Conservation (phyloP, 1,140 invertebrate genomes). For the Polypedilum pembai region DNA sequence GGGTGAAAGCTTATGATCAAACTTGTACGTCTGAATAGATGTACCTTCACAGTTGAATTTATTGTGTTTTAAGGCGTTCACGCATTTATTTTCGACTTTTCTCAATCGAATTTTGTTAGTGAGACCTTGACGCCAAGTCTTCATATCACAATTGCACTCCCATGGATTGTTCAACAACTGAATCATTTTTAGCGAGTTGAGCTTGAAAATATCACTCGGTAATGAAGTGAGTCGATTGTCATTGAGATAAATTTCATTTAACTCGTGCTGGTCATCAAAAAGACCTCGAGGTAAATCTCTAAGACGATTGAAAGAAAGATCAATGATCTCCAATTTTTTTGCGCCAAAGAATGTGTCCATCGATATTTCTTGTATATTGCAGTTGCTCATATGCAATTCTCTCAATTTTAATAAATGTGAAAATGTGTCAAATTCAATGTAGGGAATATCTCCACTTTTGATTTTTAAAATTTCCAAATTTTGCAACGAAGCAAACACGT, state of each 20-base stretch:
- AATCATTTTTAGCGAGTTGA: slow-evolving; percentile 48
- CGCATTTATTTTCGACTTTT: slow-evolving; percentile 22
- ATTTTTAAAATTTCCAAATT: slow-evolving; percentile 35
- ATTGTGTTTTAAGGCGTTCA: slow-evolving; percentile 43
- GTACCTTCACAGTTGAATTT: slow-evolving; percentile 37
- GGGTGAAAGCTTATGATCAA: slow-evolving; percentile 53
- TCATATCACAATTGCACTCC: slow-evolving; percentile 61
- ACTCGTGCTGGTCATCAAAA: slow-evolving; percentile 52
- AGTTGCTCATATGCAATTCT: slow-evolving; percentile 53
- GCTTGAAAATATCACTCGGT: slow-evolving; percentile 51
- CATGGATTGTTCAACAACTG: slow-evolving; percentile 59
- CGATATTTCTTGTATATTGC: slow-evolving; percentile 53
- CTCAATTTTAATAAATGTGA: slow-evolving; percentile 51
- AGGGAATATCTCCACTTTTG: slow-evolving; percentile 47
- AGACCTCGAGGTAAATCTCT: slow-evolving; percentile 51
- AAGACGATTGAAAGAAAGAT: slow-evolving; percentile 56
- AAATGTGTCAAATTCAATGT: slow-evolving; percentile 61
- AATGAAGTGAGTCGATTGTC: slow-evolving; percentile 53
- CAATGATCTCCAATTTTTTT: slow-evolving; percentile 50
- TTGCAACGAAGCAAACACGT: slow-evolving; percentile 48
- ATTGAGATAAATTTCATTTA: slow-evolving; percentile 55
- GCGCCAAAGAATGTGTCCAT: slow-evolving; percentile 62
- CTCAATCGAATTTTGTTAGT: slow-evolving; percentile 43
- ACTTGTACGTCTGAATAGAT: slow-evolving; percentile 42
- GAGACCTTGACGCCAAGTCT: slow-evolving; percentile 51